phyloP scores from a whole-genome alignment of 2,113 vertebrate genomes.

The Rhynchomys soricoides region DNA sequence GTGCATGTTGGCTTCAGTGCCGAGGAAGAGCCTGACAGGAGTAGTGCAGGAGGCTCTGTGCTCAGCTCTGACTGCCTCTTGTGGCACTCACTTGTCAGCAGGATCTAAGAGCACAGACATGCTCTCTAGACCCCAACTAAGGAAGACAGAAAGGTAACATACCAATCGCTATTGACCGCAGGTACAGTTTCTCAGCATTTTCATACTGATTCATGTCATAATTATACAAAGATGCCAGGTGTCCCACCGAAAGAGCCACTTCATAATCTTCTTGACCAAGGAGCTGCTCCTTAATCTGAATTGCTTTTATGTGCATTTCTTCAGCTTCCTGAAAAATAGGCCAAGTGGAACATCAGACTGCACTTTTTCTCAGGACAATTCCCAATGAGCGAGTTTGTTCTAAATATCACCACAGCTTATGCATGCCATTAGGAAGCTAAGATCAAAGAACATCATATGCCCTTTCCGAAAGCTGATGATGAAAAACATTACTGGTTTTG shows the following conservation, averaged over 20 bases:
- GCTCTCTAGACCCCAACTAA: not conserved
- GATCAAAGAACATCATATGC: not conserved
- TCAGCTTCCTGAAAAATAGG: constrained; percentile 93
- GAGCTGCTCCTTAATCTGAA: constrained; percentile 99
- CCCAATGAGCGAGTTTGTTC: not conserved
- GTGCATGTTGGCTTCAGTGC: not conserved
- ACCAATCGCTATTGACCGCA: constrained; percentile 99
- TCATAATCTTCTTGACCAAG: constrained; percentile 99
- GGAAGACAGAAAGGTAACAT: constrained; percentile 65
- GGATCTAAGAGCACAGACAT: not conserved
- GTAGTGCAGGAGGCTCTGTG: not conserved
- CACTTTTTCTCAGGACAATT: constrained; percentile 29
- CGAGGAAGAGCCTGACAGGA: not conserved
- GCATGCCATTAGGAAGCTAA: not conserved
- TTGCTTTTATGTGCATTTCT: constrained; percentile 99
- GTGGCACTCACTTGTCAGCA: not conserved
- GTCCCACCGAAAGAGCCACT: constrained; percentile 98
- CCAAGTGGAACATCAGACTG: not conserved
- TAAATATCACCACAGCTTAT: constrained; percentile 1
- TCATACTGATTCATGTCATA: constrained; percentile 99
- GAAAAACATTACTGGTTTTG: not conserved
- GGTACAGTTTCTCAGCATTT: constrained; percentile 97
- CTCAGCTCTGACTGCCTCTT: not conserved
- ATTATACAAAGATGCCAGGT: constrained; percentile 98
- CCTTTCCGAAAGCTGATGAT: not conserved